A percentile compares a stretch with the other conserved stretches of the same genome.
phyloP scores from a whole-genome alignment of 2,113 vertebrate genomes.

The Lutjanus erythropterus region DNA sequence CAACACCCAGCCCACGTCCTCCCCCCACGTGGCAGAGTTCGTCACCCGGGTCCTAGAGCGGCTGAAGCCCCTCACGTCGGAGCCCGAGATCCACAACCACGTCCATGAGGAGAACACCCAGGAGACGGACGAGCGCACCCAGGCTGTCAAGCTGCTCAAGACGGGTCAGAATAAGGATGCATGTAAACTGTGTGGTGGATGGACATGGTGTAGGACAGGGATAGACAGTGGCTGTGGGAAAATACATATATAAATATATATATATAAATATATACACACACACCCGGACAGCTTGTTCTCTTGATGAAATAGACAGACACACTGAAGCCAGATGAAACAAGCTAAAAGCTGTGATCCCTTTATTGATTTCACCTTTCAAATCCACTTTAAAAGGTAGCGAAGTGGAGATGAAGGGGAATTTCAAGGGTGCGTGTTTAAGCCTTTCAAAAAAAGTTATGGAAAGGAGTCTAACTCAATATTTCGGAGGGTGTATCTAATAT shows the following conservation, averaged over 20 bases:
- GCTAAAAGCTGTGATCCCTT: constrained; percentile 23
- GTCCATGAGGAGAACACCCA: constrained; percentile 94
- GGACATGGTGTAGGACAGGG: constrained; percentile 23
- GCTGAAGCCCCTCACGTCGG: constrained; percentile 93
- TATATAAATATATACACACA: background rate
- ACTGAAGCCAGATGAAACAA: constrained; percentile 30
- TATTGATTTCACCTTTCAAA: constrained; percentile 48
- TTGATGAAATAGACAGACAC: constrained; percentile 32
- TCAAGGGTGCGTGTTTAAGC: constrained; percentile 27
- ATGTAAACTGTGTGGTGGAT: constrained; percentile 40
- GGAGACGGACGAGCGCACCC: constrained; percentile 94
- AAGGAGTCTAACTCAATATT: constrained; percentile 35
- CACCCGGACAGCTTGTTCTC: constrained; percentile 16
- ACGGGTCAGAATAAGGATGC: constrained; percentile 88
- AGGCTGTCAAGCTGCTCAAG: constrained; percentile 98
- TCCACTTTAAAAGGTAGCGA: constrained; percentile 36
- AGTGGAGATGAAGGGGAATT: constrained; percentile 31
- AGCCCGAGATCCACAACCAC: constrained; percentile 97
- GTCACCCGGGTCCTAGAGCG: constrained; percentile 89
- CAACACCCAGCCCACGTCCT: constrained; percentile 91
- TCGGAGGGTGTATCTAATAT: constrained; percentile 26
- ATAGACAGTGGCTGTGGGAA: background rate
- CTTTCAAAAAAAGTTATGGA: constrained; percentile 36
- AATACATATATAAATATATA: background rate
- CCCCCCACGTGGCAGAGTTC: constrained; percentile 93